Conservation (phyloP, 30 jellyfish, hydroid and myxozoan genomes). For the Euphysa ruthae region DNA sequence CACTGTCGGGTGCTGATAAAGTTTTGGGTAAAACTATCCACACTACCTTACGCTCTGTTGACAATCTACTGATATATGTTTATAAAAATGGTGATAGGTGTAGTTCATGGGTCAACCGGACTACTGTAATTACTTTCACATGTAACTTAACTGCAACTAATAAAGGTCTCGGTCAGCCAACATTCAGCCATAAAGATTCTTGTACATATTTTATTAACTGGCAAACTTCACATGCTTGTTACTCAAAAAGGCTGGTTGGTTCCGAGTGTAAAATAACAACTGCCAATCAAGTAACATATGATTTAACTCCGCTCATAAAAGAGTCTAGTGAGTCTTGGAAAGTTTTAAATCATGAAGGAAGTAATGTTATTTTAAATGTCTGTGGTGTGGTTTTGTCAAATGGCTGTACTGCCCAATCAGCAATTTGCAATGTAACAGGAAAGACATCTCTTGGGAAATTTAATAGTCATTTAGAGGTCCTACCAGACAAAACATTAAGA, state of each 20-base stretch:
- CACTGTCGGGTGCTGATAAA: too few species aligned
- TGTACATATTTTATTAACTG: constrained; percentile 67
- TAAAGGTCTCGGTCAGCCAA: constrained; percentile 37
- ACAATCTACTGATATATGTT: constrained; percentile 24
- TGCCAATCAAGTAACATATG: constrained; percentile 26
- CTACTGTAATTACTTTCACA: constrained; percentile 33
- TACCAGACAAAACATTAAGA: constrained; percentile 24
- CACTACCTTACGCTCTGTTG: constrained; percentile 49
- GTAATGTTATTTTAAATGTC: constrained; percentile 31
- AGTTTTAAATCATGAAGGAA: constrained; percentile 17
- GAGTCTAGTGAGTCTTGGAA: constrained; percentile 32
- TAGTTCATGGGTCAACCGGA: constrained; percentile 36
- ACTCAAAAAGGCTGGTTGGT: constrained; percentile 27
- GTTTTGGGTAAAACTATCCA: constrained; percentile 38
- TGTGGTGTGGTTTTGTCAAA: constrained; percentile 34
- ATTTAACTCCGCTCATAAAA: constrained; percentile 37
- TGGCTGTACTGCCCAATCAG: constrained; percentile 37
- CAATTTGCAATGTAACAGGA: constrained; percentile 43
- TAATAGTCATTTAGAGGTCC: constrained; percentile 12
- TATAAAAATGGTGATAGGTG: constrained; percentile 53
- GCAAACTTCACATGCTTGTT: constrained; percentile 57
- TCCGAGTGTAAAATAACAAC: constrained; percentile 34
- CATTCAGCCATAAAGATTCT: constrained; percentile 38
- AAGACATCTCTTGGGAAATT: constrained; percentile 26
- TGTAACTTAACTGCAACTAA: constrained; percentile 41